These are phyloP conservation scores for Thalassarche chlororhynchos DNA, from an alignment of 2,113 vertebrate genomes.

Conservation along the genomic window DNA sequence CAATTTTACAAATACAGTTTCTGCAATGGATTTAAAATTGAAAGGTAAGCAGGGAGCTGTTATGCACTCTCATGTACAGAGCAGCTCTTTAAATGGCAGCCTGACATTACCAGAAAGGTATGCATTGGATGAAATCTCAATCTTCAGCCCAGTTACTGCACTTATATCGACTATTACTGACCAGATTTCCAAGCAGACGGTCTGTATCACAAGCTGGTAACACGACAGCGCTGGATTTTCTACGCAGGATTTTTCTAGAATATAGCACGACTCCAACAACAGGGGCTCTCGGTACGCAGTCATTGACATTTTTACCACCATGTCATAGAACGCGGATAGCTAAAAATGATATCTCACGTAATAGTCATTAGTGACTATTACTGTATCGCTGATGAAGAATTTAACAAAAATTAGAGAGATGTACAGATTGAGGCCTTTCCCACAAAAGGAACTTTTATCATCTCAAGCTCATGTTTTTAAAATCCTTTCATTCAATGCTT, in stretches of 20 bases:
- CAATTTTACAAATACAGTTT: slow-evolving; percentile 13
- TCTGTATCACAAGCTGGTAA: background rate
- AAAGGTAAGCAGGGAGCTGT: slow-evolving; percentile 62
- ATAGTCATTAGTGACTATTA: background rate
- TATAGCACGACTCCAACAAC: background rate
- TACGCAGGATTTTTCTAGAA: background rate
- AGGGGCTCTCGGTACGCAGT: background rate
- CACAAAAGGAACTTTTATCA: background rate
- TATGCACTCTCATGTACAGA: slow-evolving; percentile 17
- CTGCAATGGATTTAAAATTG: slow-evolving; percentile 49
- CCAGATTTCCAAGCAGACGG: background rate
- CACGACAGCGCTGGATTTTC: background rate
- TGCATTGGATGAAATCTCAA: slow-evolving; percentile 57
- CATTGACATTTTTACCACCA: background rate
- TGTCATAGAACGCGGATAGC: background rate
- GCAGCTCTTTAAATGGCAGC: slow-evolving; percentile 59
- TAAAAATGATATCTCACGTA: background rate
- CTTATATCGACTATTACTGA: background rate
- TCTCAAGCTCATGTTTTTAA: background rate
- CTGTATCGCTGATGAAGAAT: background rate
- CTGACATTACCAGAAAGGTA: slow-evolving; percentile 60
- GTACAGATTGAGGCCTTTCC: background rate
- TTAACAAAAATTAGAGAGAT: background rate
- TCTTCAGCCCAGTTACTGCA: slow-evolving; percentile 43
- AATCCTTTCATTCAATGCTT: background rate